phyloP scores from a whole-genome alignment of 23 tunicate genomes.

The Phallusia fumigata region DNA sequence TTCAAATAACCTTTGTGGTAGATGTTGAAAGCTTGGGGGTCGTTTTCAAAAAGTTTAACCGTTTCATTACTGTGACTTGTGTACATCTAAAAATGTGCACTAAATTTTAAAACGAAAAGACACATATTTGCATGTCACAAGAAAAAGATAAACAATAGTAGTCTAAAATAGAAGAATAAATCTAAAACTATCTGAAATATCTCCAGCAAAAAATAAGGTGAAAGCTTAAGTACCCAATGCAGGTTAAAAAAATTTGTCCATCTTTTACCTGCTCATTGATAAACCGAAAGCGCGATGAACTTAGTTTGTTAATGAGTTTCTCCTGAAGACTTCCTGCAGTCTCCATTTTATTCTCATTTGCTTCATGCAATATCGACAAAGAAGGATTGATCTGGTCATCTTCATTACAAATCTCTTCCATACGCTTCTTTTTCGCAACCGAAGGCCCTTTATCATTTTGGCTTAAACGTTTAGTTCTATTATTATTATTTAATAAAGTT shows the following conservation, averaged over 20 bases:
- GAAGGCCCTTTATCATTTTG: neutral
- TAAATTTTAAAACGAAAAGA: neutral
- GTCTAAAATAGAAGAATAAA: too few relatives aligned
- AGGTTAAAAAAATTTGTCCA: too few relatives aligned
- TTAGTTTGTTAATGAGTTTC: constrained; percentile 18
- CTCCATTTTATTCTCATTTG: neutral
- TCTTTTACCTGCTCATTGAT: constrained; percentile 47
- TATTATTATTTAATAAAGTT: neutral
- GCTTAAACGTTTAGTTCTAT: neutral
- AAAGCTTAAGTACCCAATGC: too few relatives aligned
- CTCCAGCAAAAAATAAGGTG: too few relatives aligned
- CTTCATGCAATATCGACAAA: neutral
- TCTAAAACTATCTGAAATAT: too few relatives aligned
- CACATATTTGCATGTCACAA: neutral
- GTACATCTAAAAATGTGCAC: constrained; percentile 57
- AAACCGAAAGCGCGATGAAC: constrained; percentile 30
- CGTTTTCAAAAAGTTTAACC: constrained; percentile 25
- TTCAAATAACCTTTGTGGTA: constrained; percentile 61
- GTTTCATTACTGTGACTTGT: constrained; percentile 62
- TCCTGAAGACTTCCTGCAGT: constrained; percentile 2
- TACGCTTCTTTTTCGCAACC: neutral
- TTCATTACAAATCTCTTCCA: neutral
- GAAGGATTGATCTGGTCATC: neutral
- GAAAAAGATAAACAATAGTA: too few relatives aligned
- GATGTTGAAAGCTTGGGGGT: constrained; percentile 34